These are phyloP conservation scores for Nemopilema nomurai DNA, from an alignment of 30 jellyfish, hydroid and myxozoan genomes.

Conservation along the genomic window DNA sequence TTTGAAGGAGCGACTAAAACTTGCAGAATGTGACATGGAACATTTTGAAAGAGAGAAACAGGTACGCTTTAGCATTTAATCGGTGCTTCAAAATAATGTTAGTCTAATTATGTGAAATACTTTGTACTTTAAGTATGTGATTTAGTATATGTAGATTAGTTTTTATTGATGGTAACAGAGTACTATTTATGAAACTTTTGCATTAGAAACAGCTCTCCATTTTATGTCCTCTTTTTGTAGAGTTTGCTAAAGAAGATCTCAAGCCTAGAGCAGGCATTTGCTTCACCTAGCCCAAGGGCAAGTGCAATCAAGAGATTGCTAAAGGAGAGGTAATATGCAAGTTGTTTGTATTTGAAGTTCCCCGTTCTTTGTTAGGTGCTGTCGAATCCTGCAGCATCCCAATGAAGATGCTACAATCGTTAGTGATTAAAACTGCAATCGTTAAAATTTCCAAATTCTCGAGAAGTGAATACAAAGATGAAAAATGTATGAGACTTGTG, in stretches of 20 bases:
- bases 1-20: slow-evolving; percentile 28
- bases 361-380: background rate
- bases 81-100: background rate
- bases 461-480: too few species aligned
- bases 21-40: slow-evolving; percentile 56
- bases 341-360: background rate
- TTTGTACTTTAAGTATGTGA: too few species aligned
- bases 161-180: too few species aligned
- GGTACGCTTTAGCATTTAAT: slow-evolving; percentile 2
- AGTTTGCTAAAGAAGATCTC: slow-evolving; percentile 38
- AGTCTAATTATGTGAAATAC: too few species aligned
- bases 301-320: slow-evolving; percentile 62
- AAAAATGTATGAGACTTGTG: background rate
- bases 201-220: too few species aligned
- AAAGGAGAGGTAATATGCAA: slow-evolving; percentile 49
- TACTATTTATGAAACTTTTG: too few species aligned
- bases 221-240: slow-evolving; percentile 13
- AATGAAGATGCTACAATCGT: too few species aligned
- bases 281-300: slow-evolving; percentile 76
- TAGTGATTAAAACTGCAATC: too few species aligned
- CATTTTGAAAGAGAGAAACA: slow-evolving; percentile 57
- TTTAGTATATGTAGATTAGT: background rate
- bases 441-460: too few species aligned
- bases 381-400: background rate
- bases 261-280: slow-evolving; percentile 63